phyloP scores from a whole-genome alignment of 2,888 invertebrate species.

The Sinotaia quadrata region DNA sequence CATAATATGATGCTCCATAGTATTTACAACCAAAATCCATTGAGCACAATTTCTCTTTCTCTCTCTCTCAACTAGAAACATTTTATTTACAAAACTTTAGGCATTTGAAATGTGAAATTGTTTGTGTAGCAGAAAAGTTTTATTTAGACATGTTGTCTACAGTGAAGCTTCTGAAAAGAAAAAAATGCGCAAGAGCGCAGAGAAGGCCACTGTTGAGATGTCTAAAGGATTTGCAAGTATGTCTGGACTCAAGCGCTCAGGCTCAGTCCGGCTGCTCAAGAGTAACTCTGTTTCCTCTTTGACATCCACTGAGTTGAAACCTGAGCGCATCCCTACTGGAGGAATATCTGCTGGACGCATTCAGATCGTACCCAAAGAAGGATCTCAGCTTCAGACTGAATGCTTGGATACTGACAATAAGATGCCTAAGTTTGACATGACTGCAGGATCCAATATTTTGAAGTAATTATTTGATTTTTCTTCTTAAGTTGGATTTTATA shows the following conservation, averaged over 20 bases:
- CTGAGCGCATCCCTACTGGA: not conserved
- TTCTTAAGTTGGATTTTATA: no score
- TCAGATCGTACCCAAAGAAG: not conserved
- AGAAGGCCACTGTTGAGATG: not conserved
- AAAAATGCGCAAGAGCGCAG: constrained; percentile 12
- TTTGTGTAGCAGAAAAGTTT: no score
- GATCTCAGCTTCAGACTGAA: not conserved
- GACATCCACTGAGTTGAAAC: not conserved
- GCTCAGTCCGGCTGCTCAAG: constrained; percentile 1
- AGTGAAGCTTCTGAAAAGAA: constrained; percentile 9
- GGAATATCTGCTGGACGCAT: not conserved
- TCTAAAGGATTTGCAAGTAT: not conserved
- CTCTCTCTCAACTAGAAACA: no score
- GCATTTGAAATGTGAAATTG: no score
- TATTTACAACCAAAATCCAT: no score
- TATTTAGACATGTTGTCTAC: constrained; percentile 10
- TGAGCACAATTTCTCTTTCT: no score
- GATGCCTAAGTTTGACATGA: constrained; percentile 42
- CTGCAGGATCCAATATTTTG: constrained; percentile 48
- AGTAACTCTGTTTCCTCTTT: constrained; percentile 14
- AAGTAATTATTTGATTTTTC: constrained; percentile 53
- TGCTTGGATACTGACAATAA: no score
- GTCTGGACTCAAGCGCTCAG: constrained; percentile 1
- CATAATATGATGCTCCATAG: no score
- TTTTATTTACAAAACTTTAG: no score